Conservation (phyloP, 1,140 invertebrate species). For the Protaetia brevitarsis region DNA sequence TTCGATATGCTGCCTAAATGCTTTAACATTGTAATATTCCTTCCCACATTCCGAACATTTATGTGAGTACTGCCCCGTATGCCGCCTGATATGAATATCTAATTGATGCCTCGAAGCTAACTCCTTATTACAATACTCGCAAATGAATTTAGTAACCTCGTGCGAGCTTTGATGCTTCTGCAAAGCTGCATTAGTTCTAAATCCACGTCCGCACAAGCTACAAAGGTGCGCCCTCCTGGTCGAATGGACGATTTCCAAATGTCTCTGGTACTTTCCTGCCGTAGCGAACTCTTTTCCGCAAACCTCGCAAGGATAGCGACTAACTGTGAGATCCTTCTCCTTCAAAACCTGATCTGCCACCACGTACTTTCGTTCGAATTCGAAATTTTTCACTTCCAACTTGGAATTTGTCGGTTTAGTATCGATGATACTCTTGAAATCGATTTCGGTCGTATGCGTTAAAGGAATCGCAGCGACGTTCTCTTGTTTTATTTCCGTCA, state of each 20-base stretch:
- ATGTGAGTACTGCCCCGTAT: not conserved
- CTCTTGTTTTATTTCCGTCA: not conserved
- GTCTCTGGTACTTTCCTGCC: slow-evolving; percentile 15
- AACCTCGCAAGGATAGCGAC: too few species aligned
- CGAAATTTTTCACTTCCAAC: not conserved
- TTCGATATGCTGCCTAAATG: slow-evolving; percentile 17
- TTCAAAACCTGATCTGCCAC: not conserved
- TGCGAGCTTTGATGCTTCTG: not conserved
- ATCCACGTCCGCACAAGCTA: slow-evolving; percentile 29
- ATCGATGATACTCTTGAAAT: not conserved
- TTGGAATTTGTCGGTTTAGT: not conserved
- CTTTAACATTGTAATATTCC: slow-evolving; percentile 14
- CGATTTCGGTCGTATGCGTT: not conserved
- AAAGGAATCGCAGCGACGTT: not conserved
- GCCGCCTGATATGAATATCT: not conserved
- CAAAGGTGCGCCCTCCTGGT: slow-evolving; percentile 33
- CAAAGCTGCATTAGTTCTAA: not conserved
- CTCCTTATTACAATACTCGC: slow-evolving; percentile 5
- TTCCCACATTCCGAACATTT: slow-evolving; percentile 16
- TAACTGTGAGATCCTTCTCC: too few species aligned
- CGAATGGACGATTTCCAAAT: slow-evolving; percentile 32
- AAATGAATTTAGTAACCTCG: not conserved
- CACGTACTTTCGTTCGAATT: not conserved
- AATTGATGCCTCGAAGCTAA: slow-evolving; percentile 9
- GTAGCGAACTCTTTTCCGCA: not conserved